A percentile compares a stretch with the other conserved stretches of the same genome.
Evolutionary conservation across 2,113 vertebrate species (phyloP).

Genomic region (Ceratotherium simum): DNA sequence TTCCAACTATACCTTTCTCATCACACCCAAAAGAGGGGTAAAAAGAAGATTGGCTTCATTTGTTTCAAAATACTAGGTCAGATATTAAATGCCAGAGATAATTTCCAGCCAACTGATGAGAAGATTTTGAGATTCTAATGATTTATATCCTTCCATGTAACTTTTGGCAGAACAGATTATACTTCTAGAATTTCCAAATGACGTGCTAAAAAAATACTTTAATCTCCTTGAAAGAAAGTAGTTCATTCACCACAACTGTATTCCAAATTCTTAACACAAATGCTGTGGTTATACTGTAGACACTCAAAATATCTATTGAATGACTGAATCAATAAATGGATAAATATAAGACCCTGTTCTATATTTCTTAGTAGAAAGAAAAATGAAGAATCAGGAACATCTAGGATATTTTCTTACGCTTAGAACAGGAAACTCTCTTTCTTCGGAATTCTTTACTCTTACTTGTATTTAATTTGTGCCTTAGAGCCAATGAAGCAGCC

Average conservation of each 20-base stretch:
- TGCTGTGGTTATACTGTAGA: neutral
- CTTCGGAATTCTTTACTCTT: neutral
- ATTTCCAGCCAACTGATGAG: neutral
- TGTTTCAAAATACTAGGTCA: neutral
- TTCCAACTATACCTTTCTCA: neutral
- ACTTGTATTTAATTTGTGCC: neutral
- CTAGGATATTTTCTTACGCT: neutral
- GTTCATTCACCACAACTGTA: neutral
- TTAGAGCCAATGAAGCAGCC: neutral
- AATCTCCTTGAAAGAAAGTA: neutral
- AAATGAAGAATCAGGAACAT: neutral
- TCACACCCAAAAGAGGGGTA: neutral
- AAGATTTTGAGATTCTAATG: neutral
- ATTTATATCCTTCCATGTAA: neutral
- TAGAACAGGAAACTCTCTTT: neutral
- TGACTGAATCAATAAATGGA: neutral
- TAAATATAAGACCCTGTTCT: neutral
- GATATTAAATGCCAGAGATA: neutral
- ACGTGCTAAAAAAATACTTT: neutral
- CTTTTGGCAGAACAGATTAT: neutral
- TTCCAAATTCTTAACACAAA: neutral
- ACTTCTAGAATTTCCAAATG: neutral
- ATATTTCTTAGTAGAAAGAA: neutral
- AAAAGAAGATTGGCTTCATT: neutral
- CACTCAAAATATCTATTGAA: neutral